Base-by-base conservation (phyloP, 2,797 vertebrate species). In the Hemibagrus guttatus region DNA sequence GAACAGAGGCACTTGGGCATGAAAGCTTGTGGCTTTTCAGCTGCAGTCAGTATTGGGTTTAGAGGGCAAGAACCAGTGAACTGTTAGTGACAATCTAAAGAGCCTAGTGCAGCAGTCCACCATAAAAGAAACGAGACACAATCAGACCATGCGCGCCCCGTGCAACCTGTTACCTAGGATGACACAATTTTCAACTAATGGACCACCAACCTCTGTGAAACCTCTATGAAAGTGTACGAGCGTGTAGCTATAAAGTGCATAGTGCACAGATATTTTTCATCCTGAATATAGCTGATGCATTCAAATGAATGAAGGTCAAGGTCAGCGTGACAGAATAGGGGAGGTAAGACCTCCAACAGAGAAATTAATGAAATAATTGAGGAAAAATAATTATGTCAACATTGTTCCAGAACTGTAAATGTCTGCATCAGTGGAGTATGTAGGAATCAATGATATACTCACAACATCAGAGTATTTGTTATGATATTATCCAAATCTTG, bases 131-230 rank as follows among this genome's bases (percentile, higher is more conserved):
- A 93, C 91, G 87, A 92, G 94, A 95, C 92, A 94, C 92, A 95
- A 95, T 95, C 93, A 93, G 95, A 93, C 90, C 94, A 94, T 88
- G 85, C 92, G 91, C 78, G 89, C 91, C 90, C 89, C 92, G 81
- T 90, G 85, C 87, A 86, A 87, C 90, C 89, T 91, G 89, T 92
- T 91, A 89, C 76, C 79, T 81, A 88, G 59, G 89, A 91, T 86
- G 87, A 68, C 39, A 52, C 31, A 35, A 89, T 85, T 92, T 88
- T 86, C 88, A 86, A 59, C 71, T 83, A 87, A 87, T 84, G 68
- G 83, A 75, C 75, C 84, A 35, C 66, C 52, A 83, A 26, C 81
- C 28, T 71, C 31, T 81, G 85, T 81, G 49, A 71, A 85, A 58
- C n/a, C 82, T 80, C 14, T 17, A 35, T 68, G 61, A 83, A 87